Conservation (phyloP, 2,113 vertebrate species). For the Hydrochoerus hydrochaeris region DNA sequence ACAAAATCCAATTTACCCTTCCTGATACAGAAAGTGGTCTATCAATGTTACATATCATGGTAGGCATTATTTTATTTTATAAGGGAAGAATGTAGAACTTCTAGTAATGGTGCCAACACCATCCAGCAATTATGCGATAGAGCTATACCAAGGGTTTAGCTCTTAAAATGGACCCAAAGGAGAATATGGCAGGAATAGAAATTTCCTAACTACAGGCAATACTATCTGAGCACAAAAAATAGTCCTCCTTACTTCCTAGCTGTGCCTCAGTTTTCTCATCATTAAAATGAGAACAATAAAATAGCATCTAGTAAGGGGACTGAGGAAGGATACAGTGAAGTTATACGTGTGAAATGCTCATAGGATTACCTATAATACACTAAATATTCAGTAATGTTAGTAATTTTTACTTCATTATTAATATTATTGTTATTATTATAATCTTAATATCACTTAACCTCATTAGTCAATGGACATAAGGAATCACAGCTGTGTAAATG, state of each 20-base stretch:
- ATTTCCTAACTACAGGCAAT: neutral
- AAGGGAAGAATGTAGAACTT: neutral
- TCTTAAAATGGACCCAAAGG: neutral
- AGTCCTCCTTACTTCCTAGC: neutral
- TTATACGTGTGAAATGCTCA: neutral
- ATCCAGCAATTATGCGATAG: too few species aligned
- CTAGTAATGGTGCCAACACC: neutral
- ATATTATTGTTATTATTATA: neutral
- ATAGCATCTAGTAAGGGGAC: neutral
- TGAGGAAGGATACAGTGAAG: neutral
- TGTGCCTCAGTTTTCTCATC: neutral
- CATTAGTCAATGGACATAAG: neutral
- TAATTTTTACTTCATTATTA: neutral
- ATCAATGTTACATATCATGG: neutral
- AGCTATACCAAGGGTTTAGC: neutral
- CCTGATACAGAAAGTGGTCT: neutral
- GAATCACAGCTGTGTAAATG: neutral
- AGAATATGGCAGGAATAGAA: neutral
- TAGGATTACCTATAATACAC: neutral
- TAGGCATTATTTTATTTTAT: neutral
- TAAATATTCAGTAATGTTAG: neutral
- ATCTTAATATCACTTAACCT: neutral
- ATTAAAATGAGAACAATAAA: neutral
- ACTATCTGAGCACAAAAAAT: neutral
- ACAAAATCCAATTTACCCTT: neutral